These are phyloP conservation scores for Ichneumoninae sp. DNA, from an alignment of 2,888 invertebrate species.

Conservation along the genomic window DNA sequence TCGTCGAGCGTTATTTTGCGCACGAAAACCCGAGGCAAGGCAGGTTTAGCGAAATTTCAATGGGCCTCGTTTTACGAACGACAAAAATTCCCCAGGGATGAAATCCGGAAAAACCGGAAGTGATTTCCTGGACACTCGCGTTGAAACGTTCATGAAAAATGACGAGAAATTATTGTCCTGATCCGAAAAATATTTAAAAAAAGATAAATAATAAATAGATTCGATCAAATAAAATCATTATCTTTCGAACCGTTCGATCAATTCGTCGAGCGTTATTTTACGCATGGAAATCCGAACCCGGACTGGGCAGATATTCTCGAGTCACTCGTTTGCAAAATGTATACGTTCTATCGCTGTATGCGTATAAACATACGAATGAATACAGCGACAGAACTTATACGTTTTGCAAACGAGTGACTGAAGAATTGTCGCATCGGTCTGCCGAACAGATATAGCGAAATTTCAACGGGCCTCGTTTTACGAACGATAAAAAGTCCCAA, in stretches of 20 bases:
- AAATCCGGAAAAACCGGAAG: no score
- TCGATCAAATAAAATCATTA: not conserved
- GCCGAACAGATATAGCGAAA: not conserved
- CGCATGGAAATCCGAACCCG: slow-evolving; percentile 4
- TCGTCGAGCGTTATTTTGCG: slow-evolving; percentile 48
- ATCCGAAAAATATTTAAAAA: not conserved
- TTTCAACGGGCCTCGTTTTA: no score
- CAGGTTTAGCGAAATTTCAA: not conserved
- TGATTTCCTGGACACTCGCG: no score
- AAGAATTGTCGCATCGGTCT: no score
- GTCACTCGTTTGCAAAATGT: no score
- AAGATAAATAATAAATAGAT: not conserved
- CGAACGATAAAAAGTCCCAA: not conserved
- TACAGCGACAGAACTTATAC: no score
- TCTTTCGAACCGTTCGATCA: not conserved
- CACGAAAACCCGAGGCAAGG: not conserved
- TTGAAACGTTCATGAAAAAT: not conserved
- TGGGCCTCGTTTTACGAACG: no score
- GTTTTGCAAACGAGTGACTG: no score
- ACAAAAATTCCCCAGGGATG: not conserved
- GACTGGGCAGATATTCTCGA: no score
- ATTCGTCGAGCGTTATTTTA: slow-evolving; percentile 50
- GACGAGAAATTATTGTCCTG: not conserved
- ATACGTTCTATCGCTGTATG: no score
- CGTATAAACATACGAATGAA: no score